Percentiles rank a stretch among this genome's conserved stretches.
Evolutionary conservation across 2,888 invertebrate genomes (phyloP).

Genomic region (Chalcosyrphus nemorum): DNA sequence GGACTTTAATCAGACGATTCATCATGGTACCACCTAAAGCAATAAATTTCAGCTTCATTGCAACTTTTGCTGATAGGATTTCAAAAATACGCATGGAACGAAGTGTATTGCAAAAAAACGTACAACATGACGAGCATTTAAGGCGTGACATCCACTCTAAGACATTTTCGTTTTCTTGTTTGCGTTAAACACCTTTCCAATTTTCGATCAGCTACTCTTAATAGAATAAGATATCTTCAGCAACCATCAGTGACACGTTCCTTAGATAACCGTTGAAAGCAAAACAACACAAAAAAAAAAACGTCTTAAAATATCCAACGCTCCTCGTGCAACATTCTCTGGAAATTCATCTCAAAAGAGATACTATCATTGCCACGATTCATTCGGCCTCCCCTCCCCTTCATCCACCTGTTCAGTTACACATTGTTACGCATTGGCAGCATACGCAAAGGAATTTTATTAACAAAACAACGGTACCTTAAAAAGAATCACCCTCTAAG

Average conservation of each 20-base stretch:
- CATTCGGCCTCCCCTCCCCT: neutral
- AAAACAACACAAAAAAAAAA: neutral
- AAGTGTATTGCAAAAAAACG: neutral
- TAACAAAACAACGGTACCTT: conserved; percentile 51
- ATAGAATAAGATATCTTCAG: conserved; percentile 67
- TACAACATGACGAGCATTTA: neutral
- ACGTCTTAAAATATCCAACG: neutral
- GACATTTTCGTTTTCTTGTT: conserved; percentile 22
- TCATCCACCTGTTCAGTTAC: conserved; percentile 33
- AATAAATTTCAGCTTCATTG: neutral
- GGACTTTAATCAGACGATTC: no score
- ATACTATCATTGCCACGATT: conserved; percentile 32
- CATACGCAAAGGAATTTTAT: conserved; percentile 51
- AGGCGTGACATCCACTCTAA: neutral
- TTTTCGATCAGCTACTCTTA: conserved; percentile 24
- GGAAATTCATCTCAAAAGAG: conserved; percentile 29
- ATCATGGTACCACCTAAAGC: neutral
- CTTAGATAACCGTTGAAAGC: conserved; percentile 29
- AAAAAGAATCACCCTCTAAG: conserved; percentile 60
- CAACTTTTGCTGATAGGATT: neutral
- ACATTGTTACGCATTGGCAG: conserved; percentile 54
- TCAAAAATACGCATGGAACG: no score
- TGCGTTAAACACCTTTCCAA: conserved; percentile 24
- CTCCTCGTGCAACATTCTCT: neutral
- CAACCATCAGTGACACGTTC: conserved; percentile 58